These are phyloP conservation scores for Oeneis ivallda DNA, from an alignment of 2,888 invertebrate genomes.

Conservation along the genomic window DNA sequence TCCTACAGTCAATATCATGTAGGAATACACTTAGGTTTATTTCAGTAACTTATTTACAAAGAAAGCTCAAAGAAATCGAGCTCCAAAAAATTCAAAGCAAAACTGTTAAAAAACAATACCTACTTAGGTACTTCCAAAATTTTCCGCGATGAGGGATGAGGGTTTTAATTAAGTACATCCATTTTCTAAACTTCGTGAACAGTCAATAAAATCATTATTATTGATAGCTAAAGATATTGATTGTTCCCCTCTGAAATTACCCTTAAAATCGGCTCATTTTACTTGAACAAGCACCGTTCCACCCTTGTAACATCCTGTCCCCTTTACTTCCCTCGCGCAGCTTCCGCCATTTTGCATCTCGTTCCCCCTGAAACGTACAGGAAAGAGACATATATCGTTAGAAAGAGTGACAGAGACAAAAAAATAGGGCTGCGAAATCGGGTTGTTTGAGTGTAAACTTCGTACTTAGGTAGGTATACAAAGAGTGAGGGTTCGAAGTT, in stretches of 20 bases:
- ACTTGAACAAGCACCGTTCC: slow-evolving; percentile 58
- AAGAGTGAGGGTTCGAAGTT: slow-evolving; percentile 48
- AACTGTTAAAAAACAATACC: no score
- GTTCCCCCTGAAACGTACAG: slow-evolving; percentile 6
- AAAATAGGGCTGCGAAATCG: slow-evolving; percentile 48
- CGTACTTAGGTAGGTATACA: slow-evolving; percentile 54
- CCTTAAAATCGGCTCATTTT: slow-evolving; percentile 64
- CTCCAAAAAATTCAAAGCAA: no score
- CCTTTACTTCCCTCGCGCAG: slow-evolving; percentile 54
- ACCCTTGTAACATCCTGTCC: slow-evolving; percentile 60
- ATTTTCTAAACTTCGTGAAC: background rate
- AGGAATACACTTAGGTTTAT: no score
- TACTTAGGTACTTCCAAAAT: no score
- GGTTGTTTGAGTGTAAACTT: slow-evolving; percentile 57
- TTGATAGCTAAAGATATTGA: slow-evolving; percentile 45
- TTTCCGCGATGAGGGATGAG: background rate
- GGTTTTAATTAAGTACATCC: background rate
- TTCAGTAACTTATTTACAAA: no score
- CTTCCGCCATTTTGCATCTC: slow-evolving; percentile 66
- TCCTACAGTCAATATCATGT: no score
- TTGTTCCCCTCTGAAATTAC: slow-evolving; percentile 51
- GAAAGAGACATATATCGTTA: slow-evolving; percentile 21
- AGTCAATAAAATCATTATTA: background rate
- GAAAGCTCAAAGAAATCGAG: no score
- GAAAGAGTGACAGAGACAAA: slow-evolving; percentile 42